Evolutionary conservation across 1,140 invertebrate species (phyloP).

Genomic region (Phymorhynchus buccinoides): DNA sequence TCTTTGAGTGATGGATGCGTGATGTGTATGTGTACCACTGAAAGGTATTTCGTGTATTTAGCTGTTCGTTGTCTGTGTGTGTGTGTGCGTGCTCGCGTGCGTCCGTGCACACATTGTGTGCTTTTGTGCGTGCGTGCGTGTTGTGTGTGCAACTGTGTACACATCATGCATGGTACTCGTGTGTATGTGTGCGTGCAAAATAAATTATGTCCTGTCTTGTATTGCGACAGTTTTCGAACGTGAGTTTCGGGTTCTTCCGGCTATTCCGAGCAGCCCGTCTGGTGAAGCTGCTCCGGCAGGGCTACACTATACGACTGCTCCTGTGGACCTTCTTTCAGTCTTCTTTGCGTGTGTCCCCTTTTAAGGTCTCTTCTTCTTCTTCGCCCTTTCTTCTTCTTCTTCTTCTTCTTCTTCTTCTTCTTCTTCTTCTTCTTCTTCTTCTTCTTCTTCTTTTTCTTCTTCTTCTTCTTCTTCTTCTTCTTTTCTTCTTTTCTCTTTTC

Average conservation of each 20-base stretch:
- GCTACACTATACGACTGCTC: constrained; percentile 99
- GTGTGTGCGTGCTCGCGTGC: not conserved
- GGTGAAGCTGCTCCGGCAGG: constrained; percentile 98
- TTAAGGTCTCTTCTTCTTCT: no score
- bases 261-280: constrained; percentile 98
- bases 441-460: not conserved
- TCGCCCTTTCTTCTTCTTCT: not conserved
- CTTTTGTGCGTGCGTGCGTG: not conserved
- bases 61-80: not conserved
- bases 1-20: no score
- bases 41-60: no score
- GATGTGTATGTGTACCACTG: no score
- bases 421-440: not conserved
- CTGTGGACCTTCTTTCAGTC: constrained; percentile 99
- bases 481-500: not conserved
- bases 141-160: not conserved
- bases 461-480: not conserved
- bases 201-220: not conserved
- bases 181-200: not conserved
- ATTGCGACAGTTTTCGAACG: constrained; percentile 75
- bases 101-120: not conserved
- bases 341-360: constrained; percentile 85
- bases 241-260: constrained; percentile 96
- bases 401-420: not conserved
- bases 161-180: not conserved